These are phyloP conservation scores for Manis crassicaudata DNA, from an alignment of 2,797 vertebrate genomes.

Conservation along the genomic window DNA sequence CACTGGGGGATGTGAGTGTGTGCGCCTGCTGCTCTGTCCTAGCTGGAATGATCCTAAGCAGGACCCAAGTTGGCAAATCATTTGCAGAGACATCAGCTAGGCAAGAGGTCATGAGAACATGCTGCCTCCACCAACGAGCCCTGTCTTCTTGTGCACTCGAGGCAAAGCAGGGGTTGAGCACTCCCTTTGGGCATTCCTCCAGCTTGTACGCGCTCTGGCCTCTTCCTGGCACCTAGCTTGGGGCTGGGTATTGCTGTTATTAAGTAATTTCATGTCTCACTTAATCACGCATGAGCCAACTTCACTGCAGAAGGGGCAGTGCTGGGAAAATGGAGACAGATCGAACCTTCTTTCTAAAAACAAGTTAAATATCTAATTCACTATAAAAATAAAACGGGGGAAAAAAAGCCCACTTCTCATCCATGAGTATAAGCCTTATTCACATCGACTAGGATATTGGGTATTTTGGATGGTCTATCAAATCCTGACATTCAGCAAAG, in stretches of 20 bases:
- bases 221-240: conserved; percentile 77
- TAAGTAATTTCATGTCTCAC: conserved; percentile 79
- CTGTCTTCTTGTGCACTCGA: conserved; percentile 71
- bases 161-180: conserved; percentile 79
- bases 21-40: conserved; percentile 64
- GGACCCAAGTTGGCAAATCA: conserved; percentile 76
- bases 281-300: conserved; percentile 77
- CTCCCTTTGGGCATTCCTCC: conserved; percentile 67
- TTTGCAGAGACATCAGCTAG: conserved; percentile 79
- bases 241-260: conserved; percentile 79
- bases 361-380: conserved; percentile 68
- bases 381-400: not conserved
- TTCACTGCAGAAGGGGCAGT: conserved; percentile 77
- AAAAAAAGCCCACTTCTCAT: not conserved
- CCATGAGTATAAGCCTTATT: not conserved
- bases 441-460: not conserved
- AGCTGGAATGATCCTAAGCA: conserved; percentile 68
- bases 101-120: conserved; percentile 80
- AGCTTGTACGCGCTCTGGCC: conserved; percentile 75
- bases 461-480: not conserved
- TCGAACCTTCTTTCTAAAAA: conserved; percentile 74
- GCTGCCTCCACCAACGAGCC: conserved; percentile 74
- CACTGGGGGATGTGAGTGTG: not conserved
- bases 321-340: conserved; percentile 73
- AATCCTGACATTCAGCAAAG: not conserved